Conservation (phyloP, 1,140 invertebrate genomes). For the Microplitis mediator region DNA sequence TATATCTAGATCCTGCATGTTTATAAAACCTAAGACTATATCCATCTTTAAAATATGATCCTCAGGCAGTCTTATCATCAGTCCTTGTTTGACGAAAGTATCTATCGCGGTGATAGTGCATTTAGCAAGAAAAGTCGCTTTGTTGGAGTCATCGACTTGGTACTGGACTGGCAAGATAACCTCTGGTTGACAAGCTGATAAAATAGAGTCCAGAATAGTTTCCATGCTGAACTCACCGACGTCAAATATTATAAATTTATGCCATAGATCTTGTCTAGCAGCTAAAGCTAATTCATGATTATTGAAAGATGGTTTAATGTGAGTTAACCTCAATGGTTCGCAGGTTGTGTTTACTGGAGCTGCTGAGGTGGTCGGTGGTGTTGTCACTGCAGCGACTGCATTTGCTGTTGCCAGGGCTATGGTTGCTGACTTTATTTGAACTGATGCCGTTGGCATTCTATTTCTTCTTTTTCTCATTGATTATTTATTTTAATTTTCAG, state of each 20-base stretch:
- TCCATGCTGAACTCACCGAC: conserved; percentile 37
- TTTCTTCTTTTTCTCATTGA: no score
- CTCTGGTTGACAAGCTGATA: conserved; percentile 46
- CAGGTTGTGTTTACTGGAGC: conserved; percentile 5
- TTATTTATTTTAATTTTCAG: no score
- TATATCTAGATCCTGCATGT: conserved; percentile 40
- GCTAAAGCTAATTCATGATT: conserved; percentile 43
- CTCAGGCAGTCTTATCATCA: conserved; percentile 40
- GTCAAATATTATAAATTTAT: conserved; percentile 58
- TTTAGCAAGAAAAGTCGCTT: conserved; percentile 49
- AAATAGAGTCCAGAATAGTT: conserved; percentile 42
- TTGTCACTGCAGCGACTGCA: not conserved
- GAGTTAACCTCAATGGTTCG: conserved; percentile 49
- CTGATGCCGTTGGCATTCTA: not conserved
- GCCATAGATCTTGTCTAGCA: conserved; percentile 51
- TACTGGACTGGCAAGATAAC: conserved; percentile 51
- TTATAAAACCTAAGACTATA: conserved; percentile 51
- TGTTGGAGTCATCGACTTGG: conserved; percentile 42
- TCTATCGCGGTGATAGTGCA: conserved; percentile 45
- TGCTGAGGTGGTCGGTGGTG: not conserved
- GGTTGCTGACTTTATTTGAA: no score
- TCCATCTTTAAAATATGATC: conserved; percentile 45
- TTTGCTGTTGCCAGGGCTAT: no score
- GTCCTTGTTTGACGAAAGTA: conserved; percentile 45
- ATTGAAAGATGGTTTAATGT: conserved; percentile 47